Base-by-base conservation (phyloP, 2,113 vertebrate genomes). In the Petromus typicus region DNA sequence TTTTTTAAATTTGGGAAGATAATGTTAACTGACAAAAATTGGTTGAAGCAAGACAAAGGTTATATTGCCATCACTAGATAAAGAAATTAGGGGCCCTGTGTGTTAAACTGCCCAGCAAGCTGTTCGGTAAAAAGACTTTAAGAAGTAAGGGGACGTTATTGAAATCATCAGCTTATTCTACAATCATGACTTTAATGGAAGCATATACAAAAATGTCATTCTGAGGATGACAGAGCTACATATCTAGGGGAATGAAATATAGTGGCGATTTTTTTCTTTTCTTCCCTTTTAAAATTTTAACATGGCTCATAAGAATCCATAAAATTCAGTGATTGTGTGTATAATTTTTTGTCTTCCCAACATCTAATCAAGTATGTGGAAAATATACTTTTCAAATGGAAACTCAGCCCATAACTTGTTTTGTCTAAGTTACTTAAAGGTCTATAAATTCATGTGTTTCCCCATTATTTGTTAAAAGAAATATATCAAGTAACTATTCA, bases 41-140 rank as follows among this genome's bases (percentile, higher is more conserved):
- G 90, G 89, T 85, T 51, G 67, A 92, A 92, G 37, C 40, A 73
- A 91, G 92, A 95, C 85, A 92, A 89, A 95, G 94, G 37, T 95
- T 95, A 43, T 63, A 92, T 69, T 86, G 78, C 88, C 63, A 73
- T 94, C 69, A 8, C 63, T 40, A 75, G 67, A 86, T 83, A 86
- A 93, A 95, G 76, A 94, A 96, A 69, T 75, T 37, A 96, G 66
- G 78, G 80, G 4, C 59, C 48, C 13, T 64, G 30, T 86, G 48
- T 96, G 88, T 92, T 92, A 93, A 92, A 95, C 59, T 86, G 56
- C 94, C 93, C 85, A 88, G 93, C 78, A 63, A 96, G 81, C 93
- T 83, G 6, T 79, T 94, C 69, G 27, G 64, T 69, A 8, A 71
- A 85, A 90, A 87, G 92, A 86, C 56, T 95, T 51, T 94, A 25